Conservation (phyloP, 2,113 vertebrate genomes). For the Etheostoma spectabile region DNA sequence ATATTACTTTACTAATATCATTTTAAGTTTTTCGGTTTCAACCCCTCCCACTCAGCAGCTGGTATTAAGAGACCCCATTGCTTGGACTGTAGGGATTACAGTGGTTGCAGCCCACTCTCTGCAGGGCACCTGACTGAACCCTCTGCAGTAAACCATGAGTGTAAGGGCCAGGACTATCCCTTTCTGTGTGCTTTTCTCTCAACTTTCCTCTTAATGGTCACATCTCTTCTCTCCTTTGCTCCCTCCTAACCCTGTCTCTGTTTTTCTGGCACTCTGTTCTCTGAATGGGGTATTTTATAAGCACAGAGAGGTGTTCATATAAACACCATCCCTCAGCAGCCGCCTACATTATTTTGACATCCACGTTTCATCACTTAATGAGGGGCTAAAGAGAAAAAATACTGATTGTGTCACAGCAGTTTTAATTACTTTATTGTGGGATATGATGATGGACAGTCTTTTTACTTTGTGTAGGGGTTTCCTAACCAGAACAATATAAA, state of each 20-base stretch:
- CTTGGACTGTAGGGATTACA: constrained; percentile 30
- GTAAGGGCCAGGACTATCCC: not conserved
- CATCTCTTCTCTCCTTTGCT: not conserved
- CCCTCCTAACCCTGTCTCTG: not conserved
- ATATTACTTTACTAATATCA: not conserved
- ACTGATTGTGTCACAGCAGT: not conserved
- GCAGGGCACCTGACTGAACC: constrained; percentile 34
- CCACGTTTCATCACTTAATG: constrained; percentile 38
- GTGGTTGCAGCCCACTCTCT: constrained; percentile 19
- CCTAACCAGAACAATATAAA: constrained; percentile 1
- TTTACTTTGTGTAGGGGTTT: not conserved
- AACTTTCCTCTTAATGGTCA: not conserved
- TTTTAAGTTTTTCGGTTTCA: constrained; percentile 22
- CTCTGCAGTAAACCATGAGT: not conserved
- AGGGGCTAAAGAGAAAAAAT: constrained; percentile 5
- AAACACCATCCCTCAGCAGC: constrained; percentile 43
- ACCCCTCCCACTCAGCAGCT: constrained; percentile 21
- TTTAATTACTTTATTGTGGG: not conserved
- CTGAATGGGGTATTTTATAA: constrained; percentile 13
- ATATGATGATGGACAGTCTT: not conserved
- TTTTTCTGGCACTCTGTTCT: not conserved
- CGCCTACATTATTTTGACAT: constrained; percentile 27
- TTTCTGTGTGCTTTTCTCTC: not conserved
- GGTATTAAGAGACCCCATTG: constrained; percentile 31
- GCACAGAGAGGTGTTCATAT: constrained; percentile 27